Evolutionary conservation across 2,888 invertebrate genomes (phyloP).

Genomic region (Meganola albula): DNA sequence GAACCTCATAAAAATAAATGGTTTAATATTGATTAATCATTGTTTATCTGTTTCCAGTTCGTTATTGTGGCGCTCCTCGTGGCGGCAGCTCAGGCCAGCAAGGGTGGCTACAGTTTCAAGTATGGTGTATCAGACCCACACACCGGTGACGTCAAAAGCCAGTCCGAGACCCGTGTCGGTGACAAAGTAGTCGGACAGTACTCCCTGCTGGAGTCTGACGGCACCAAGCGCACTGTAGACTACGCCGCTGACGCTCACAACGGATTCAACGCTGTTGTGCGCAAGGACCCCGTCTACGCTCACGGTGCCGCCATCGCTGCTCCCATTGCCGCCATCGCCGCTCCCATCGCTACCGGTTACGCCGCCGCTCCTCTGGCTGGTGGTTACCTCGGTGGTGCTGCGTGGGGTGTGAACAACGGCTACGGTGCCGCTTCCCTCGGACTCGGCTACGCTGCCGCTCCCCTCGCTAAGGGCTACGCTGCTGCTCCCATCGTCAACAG

Average conservation of each 20-base stretch:
- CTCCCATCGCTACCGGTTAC: constrained; percentile 27
- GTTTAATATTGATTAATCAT: background rate
- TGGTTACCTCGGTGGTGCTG: constrained; percentile 12
- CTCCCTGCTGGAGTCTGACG: constrained; percentile 76
- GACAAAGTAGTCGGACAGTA: constrained; percentile 77
- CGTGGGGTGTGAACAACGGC: too few species aligned
- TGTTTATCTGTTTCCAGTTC: constrained; percentile 49
- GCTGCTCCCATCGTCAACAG: background rate
- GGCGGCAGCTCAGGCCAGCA: constrained; percentile 62
- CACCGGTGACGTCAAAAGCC: constrained; percentile 73
- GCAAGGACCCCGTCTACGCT: constrained; percentile 58
- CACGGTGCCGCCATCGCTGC: constrained; percentile 31
- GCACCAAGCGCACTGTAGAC: constrained; percentile 80
- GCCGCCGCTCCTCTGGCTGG: constrained; percentile 28
- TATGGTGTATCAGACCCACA: constrained; percentile 69
- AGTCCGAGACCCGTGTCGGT: constrained; percentile 80
- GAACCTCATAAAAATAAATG: background rate
- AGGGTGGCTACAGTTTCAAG: constrained; percentile 65
- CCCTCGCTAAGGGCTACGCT: constrained; percentile 18
- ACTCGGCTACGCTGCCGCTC: constrained; percentile 9
- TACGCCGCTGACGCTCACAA: constrained; percentile 72
- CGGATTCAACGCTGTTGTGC: constrained; percentile 76
- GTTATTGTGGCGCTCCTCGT: constrained; percentile 63
- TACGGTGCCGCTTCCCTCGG: constrained; percentile 24
- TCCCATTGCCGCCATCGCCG: constrained; percentile 30